Evolutionary conservation across 2,888 invertebrate genomes (phyloP).

Genomic region (Hypercompe scribonia): DNA sequence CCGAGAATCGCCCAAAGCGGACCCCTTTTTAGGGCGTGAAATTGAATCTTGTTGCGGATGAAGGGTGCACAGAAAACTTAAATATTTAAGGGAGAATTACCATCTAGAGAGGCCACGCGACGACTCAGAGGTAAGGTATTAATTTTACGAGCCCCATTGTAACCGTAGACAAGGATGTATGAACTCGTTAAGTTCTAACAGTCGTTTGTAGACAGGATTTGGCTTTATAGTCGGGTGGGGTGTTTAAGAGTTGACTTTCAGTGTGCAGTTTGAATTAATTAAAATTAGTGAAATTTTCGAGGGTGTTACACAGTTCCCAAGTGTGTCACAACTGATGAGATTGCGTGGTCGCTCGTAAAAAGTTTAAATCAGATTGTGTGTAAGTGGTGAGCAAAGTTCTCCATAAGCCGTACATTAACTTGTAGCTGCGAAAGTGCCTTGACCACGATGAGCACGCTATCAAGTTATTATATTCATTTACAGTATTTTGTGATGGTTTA

Average conservation of each 20-base stretch:
- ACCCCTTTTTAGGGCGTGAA: slow-evolving; percentile 84
- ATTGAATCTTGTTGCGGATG: slow-evolving; percentile 86
- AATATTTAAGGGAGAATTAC: slow-evolving; percentile 85
- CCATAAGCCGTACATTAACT: slow-evolving; percentile 39
- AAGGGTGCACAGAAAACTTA: slow-evolving; percentile 83
- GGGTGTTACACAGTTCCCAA: slow-evolving; percentile 62
- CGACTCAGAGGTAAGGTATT: slow-evolving; percentile 81
- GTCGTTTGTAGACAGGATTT: slow-evolving; percentile 74
- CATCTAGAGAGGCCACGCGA: slow-evolving; percentile 73
- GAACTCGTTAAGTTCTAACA: slow-evolving; percentile 82
- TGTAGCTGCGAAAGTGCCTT: slow-evolving; percentile 29
- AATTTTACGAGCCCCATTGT: slow-evolving; percentile 83
- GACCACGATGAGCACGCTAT: slow-evolving; percentile 26
- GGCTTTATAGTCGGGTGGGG: slow-evolving; percentile 61
- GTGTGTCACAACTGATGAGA: slow-evolving; percentile 62
- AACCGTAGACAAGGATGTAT: slow-evolving; percentile 75
- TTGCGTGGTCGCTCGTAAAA: slow-evolving; percentile 67
- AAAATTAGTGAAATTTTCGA: slow-evolving; percentile 71
- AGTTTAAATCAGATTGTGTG: slow-evolving; percentile 65
- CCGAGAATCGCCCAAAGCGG: slow-evolving; percentile 75
- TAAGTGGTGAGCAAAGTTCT: slow-evolving; percentile 50
- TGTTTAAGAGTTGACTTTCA: slow-evolving; percentile 63
- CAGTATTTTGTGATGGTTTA: slow-evolving; percentile 2
- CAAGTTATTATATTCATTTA: slow-evolving; percentile 32
- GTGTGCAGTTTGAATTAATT: slow-evolving; percentile 77